These are phyloP conservation scores for Pelodiscus sinensis DNA, from an alignment of 2,113 vertebrate genomes.

Conservation along the genomic window DNA sequence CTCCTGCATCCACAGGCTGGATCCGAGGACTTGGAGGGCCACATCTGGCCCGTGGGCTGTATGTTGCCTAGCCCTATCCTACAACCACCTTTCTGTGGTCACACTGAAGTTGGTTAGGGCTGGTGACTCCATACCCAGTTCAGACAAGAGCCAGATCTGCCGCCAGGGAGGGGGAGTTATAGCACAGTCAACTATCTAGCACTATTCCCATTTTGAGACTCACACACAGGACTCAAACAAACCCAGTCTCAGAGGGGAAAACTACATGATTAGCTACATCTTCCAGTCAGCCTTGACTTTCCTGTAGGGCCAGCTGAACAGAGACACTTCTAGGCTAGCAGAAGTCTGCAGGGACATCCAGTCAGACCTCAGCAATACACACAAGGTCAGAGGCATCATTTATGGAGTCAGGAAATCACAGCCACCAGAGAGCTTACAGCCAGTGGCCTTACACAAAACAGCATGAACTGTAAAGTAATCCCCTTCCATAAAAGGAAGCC, in stretches of 20 bases:
- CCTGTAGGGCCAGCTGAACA: background rate
- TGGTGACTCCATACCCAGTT: background rate
- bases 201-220: background rate
- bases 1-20: too few species aligned
- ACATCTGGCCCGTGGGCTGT: too few species aligned
- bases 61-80: background rate
- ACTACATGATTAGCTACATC: background rate
- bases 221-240: background rate
- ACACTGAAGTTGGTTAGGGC: background rate
- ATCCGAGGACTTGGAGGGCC: too few species aligned
- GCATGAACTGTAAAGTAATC: background rate
- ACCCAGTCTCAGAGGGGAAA: background rate
- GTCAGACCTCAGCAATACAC: background rate
- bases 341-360: background rate
- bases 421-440: background rate
- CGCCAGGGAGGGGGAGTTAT: background rate
- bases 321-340: background rate
- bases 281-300: background rate
- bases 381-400: background rate
- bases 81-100: background rate
- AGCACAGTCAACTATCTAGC: background rate
- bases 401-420: background rate
- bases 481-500: background rate
- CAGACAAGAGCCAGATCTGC: background rate
- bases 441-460: background rate